phyloP scores from a whole-genome alignment of 2,888 invertebrate genomes.

The Opisthograptis luteolata region DNA sequence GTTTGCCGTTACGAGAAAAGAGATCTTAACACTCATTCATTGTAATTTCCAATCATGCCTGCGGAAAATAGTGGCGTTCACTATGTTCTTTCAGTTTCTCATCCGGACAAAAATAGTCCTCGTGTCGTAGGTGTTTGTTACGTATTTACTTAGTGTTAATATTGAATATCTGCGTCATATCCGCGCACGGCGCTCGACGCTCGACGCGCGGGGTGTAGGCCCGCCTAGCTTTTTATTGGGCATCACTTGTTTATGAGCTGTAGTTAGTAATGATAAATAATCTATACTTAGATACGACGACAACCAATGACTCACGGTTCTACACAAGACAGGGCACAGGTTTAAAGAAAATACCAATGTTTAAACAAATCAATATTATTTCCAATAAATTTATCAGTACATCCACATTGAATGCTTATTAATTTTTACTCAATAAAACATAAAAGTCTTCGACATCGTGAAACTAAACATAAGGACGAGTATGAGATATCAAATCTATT shows the following conservation, averaged over 20 bases:
- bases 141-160: conserved; percentile 52
- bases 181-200: not conserved
- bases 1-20: not conserved
- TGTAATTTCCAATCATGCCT: conserved; percentile 5
- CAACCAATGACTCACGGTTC: conserved; percentile 29
- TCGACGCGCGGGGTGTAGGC: conserved; percentile 15
- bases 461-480: conserved; percentile 74
- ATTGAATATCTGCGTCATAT: conserved; percentile 53
- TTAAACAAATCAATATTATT: conserved; percentile 85
- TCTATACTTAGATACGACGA: conserved; percentile 37
- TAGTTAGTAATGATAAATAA: conserved; percentile 34
- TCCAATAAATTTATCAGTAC: conserved; percentile 83
- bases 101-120: conserved; percentile 43
- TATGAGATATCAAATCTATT: conserved; percentile 72
- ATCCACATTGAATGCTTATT: conserved; percentile 80
- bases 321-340: conserved; percentile 14
- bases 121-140: conserved; percentile 42
- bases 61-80: conserved; percentile 5
- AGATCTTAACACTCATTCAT: conserved; percentile 4
- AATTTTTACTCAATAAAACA: conserved; percentile 76
- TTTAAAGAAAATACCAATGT: conserved; percentile 53
- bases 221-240: conserved; percentile 13
- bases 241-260: conserved; percentile 38
- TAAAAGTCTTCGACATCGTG: conserved; percentile 71
- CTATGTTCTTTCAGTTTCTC: conserved; percentile 5